These are phyloP conservation scores for Neotragus moschatus DNA, from an alignment of 2,113 vertebrate species.

Conservation along the genomic window DNA sequence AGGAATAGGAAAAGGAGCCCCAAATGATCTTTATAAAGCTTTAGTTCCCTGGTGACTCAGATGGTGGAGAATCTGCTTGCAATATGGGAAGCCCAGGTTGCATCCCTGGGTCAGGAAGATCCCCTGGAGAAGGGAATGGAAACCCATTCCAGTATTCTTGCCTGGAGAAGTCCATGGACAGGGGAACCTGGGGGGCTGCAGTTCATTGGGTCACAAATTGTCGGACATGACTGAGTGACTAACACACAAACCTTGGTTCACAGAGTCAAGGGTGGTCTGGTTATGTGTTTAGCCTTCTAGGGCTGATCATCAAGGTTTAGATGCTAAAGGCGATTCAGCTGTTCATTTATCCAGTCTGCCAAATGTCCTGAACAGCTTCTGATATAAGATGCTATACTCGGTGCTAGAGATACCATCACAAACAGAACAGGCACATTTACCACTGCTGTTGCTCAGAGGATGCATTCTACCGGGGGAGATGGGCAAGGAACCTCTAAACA, in stretches of 20 bases:
- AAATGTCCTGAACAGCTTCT: neutral
- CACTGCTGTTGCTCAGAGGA: neutral
- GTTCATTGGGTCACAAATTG: neutral
- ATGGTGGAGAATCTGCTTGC: neutral
- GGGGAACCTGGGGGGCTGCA: neutral
- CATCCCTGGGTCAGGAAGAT: neutral
- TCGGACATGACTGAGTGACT: neutral
- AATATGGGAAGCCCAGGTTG: neutral
- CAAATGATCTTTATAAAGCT: neutral
- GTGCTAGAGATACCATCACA: neutral
- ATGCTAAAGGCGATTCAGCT: neutral
- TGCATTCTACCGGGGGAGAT: neutral
- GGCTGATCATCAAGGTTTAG: neutral
- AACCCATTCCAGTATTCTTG: neutral
- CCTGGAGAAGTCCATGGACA: neutral
- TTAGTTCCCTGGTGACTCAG: neutral
- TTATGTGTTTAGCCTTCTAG: neutral
- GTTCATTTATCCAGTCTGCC: neutral
- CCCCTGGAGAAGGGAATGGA: neutral
- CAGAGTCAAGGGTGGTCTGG: neutral
- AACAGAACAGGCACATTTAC: neutral
- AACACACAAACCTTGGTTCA: neutral
- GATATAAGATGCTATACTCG: accelerated
- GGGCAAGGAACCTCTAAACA: neutral
- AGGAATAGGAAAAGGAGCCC: neutral